Conservation (phyloP, 2,113 vertebrate species). For the Petroica traversi region DNA sequence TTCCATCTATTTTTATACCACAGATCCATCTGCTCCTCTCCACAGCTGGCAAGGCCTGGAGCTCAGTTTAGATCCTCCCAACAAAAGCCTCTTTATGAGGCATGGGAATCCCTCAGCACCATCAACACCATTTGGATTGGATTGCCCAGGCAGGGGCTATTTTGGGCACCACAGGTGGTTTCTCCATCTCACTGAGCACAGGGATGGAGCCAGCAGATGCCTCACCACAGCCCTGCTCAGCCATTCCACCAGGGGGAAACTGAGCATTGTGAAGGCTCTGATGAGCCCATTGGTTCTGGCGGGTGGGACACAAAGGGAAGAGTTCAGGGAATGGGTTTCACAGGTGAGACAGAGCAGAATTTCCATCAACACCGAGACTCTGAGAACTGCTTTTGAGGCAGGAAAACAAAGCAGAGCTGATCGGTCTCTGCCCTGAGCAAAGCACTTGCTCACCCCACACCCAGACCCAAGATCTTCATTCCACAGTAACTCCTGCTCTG, state of each 20-base stretch:
- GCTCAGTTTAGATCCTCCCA: constrained; percentile 36
- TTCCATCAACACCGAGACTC: neutral
- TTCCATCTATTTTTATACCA: constrained; percentile 50
- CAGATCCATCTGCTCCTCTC: constrained; percentile 47
- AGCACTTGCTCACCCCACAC: neutral
- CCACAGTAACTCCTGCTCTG: neutral
- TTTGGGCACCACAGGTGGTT: constrained; percentile 54
- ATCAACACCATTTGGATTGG: neutral
- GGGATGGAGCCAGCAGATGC: neutral
- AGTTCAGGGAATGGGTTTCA: neutral
- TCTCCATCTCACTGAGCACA: neutral
- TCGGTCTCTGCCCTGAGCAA: neutral
- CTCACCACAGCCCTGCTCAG: neutral
- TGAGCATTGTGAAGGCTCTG: neutral
- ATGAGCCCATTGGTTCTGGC: neutral
- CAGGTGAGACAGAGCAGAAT: neutral
- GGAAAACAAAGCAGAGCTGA: neutral
- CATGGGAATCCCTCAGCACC: constrained; percentile 10
- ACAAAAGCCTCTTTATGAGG: constrained; percentile 61
- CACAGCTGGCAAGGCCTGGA: constrained; percentile 52
- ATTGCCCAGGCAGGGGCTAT: constrained; percentile 25
- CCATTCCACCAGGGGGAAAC: neutral
- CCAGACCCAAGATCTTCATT: neutral
- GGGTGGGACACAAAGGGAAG: neutral
- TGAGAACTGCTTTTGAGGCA: neutral